phyloP scores from a whole-genome alignment of 2,797 vertebrate genomes.

The Epinephelus malabaricus region DNA sequence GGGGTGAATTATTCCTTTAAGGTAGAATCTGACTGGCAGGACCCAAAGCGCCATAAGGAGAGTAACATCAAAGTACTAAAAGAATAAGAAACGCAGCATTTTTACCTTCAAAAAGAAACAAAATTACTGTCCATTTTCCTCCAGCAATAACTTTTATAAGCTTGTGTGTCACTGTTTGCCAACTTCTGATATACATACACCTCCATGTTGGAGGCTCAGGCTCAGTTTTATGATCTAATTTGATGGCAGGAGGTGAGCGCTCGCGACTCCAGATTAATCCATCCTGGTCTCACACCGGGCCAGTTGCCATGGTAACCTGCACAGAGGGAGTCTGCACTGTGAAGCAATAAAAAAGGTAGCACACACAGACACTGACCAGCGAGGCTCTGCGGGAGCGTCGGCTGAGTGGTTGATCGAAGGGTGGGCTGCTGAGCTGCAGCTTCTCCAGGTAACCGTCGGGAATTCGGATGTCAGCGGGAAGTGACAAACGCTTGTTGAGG shows the following conservation, averaged over 20 bases:
- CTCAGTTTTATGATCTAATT: constrained; percentile 43
- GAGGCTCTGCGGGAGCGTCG: constrained; percentile 84
- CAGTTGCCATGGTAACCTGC: constrained; percentile 71
- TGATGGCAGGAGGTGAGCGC: constrained; percentile 37
- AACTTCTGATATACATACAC: background rate
- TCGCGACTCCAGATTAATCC: constrained; percentile 50
- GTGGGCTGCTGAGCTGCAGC: constrained; percentile 95
- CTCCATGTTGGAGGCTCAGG: background rate
- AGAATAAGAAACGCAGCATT: background rate
- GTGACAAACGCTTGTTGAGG: constrained; percentile 96
- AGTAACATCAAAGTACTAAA: background rate
- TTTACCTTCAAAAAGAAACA: background rate
- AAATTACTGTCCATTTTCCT: background rate
- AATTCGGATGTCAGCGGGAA: constrained; percentile 98
- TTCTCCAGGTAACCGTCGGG: constrained; percentile 98
- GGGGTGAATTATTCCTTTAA: no score
- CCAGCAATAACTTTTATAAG: background rate
- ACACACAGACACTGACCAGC: constrained; percentile 62
- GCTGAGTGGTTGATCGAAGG: constrained; percentile 96
- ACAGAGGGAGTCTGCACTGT: constrained; percentile 30
- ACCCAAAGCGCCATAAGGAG: no score
- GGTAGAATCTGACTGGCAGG: no score
- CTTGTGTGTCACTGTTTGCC: background rate
- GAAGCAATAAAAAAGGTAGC: constrained; percentile 49
- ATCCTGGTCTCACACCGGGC: constrained; percentile 34